Evolutionary conservation across 2,888 invertebrate species (phyloP).

Genomic region (Eulithis testata): DNA sequence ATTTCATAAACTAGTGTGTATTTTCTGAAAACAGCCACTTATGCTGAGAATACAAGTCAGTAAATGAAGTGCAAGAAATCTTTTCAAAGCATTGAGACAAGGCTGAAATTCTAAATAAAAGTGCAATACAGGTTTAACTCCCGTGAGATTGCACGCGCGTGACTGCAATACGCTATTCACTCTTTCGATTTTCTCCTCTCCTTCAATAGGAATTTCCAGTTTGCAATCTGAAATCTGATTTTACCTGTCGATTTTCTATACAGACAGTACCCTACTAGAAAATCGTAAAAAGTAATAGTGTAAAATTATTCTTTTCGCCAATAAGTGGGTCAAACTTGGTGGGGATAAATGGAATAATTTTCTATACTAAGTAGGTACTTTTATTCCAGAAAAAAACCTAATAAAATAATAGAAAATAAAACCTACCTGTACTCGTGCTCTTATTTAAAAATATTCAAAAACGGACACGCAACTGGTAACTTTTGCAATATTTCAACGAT

Average conservation of each 20-base stretch:
- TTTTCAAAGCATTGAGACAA: background rate
- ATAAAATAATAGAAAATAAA: too few species aligned
- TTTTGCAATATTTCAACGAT: constrained; percentile 26
- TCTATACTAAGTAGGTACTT: too few species aligned
- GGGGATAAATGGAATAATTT: too few species aligned
- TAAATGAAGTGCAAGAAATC: constrained; percentile 12
- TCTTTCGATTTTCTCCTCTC: constrained; percentile 15
- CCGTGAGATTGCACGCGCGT: constrained; percentile 24
- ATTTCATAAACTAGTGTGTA: background rate
- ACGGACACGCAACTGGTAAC: constrained; percentile 4
- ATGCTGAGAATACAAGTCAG: constrained; percentile 1
- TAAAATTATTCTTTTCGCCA: too few species aligned
- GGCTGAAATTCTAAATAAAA: constrained; percentile 15
- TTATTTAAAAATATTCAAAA: too few species aligned
- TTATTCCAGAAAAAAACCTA: too few species aligned
- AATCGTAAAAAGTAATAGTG: too few species aligned
- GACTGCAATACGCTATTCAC: constrained; percentile 20
- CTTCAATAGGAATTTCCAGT: constrained; percentile 9
- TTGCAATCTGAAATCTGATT: constrained; percentile 14
- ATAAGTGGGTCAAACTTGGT: too few species aligned
- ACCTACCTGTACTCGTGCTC: too few species aligned
- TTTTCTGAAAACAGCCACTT: constrained; percentile 8
- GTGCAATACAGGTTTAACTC: constrained; percentile 26
- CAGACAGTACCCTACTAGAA: background rate
- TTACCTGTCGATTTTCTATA: background rate